Percentiles rank a stretch among this genome's conserved stretches.
Conservation (phyloP, 1,140 invertebrate species). For the Pseudomyrmex sp. region DNA sequence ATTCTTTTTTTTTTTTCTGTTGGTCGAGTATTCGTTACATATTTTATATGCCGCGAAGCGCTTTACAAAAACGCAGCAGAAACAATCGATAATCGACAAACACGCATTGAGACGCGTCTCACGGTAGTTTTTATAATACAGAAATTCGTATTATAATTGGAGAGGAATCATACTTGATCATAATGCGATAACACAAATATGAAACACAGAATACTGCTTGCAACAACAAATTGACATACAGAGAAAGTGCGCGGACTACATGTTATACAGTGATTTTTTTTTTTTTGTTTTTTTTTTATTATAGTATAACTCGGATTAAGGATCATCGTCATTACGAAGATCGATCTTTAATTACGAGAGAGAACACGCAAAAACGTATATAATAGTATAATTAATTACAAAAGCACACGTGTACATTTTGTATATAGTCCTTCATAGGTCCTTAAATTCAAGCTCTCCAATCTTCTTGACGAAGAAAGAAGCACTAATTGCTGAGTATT, state of each 20-base stretch:
- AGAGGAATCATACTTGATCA: slow-evolving; percentile 4
- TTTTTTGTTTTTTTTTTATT: background rate
- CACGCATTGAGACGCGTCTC: background rate
- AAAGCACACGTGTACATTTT: background rate
- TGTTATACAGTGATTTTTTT: slow-evolving; percentile 30
- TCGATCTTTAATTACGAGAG: background rate
- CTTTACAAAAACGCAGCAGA: slow-evolving; percentile 5
- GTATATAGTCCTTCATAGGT: background rate
- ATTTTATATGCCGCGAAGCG: slow-evolving; percentile 11
- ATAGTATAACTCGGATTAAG: slow-evolving; percentile 15
- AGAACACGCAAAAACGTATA: background rate
- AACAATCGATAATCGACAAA: slow-evolving; percentile 16
- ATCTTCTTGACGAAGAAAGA: background rate
- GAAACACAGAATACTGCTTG: slow-evolving; percentile 13
- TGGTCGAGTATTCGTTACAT: slow-evolving; percentile 56
- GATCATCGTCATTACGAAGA: slow-evolving; percentile 20
- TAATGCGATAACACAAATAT: slow-evolving; percentile 16
- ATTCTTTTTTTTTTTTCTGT: slow-evolving; percentile 15
- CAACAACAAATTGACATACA: slow-evolving; percentile 51
- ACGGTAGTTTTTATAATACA: slow-evolving; percentile 18
- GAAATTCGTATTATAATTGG: slow-evolving; percentile 1
- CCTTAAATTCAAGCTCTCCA: background rate
- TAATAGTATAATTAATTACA: background rate
- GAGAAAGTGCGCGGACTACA: slow-evolving; percentile 35
- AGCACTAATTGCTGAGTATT: background rate